Conservation (phyloP, 2,888 invertebrate genomes). For the Hedya salicella region DNA sequence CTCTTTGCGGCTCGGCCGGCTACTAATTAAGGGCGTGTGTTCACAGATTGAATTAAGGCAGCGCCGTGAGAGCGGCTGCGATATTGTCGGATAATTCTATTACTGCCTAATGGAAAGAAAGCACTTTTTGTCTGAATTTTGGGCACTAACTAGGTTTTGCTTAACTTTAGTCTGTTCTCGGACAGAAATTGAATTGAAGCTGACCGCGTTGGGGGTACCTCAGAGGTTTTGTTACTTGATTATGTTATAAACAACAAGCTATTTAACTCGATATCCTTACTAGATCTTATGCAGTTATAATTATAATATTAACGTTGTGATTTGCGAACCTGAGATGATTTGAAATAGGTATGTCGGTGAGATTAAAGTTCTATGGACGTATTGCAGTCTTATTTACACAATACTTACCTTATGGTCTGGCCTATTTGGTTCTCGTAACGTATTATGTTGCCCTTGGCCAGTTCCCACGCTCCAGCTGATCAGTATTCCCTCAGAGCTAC, state of each 20-base stretch:
- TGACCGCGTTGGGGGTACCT: background rate
- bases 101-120: constrained; percentile 19
- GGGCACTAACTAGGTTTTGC: constrained; percentile 7
- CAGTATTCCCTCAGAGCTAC: background rate
- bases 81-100: constrained; percentile 22
- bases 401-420: no score
- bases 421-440: no score
- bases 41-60: constrained; percentile 23
- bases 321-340: no score
- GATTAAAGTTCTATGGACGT: no score
- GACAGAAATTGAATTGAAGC: background rate
- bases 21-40: constrained; percentile 17
- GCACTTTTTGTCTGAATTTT: constrained; percentile 1
- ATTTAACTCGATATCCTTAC: no score
- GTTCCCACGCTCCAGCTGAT: background rate
- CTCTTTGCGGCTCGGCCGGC: background rate
- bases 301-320: no score
- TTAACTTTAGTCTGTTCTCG: background rate
- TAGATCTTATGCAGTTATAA: no score
- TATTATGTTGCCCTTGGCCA: no score
- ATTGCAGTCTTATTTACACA: no score
- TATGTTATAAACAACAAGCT: no score
- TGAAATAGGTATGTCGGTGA: no score
- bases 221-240: background rate
- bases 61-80: constrained; percentile 7